These are phyloP conservation scores for Trichechus manatus DNA, from an alignment of 2,113 vertebrate genomes.

Conservation along the genomic window DNA sequence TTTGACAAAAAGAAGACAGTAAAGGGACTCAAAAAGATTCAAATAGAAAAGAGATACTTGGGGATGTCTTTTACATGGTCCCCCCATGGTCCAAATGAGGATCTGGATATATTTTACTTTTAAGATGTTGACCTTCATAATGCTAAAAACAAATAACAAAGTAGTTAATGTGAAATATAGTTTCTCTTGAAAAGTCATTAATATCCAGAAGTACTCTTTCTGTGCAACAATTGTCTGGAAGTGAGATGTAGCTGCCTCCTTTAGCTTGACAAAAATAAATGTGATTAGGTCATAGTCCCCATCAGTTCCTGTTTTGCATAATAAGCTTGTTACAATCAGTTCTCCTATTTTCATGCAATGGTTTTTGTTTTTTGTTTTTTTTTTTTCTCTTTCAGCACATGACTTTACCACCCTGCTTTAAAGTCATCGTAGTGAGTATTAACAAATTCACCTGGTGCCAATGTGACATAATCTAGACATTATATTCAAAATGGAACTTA, in stretches of 20 bases:
- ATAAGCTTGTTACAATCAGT: not conserved
- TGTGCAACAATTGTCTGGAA: not conserved
- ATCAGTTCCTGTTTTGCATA: not conserved
- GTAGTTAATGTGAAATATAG: not conserved
- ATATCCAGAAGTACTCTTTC: not conserved
- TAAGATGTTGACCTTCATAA: not conserved
- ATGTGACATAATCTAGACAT: not conserved
- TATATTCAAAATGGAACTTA: not conserved
- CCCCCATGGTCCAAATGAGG: not conserved
- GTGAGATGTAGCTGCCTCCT: not conserved
- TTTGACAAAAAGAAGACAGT: not conserved
- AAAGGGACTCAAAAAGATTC: not conserved
- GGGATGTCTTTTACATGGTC: not conserved
- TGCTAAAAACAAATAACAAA: not conserved
- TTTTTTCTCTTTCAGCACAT: not conserved
- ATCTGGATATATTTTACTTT: not conserved
- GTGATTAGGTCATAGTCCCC: not conserved
- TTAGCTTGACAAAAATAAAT: not conserved
- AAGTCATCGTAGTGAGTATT: not conserved
- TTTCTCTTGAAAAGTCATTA: not conserved
- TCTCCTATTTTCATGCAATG: not conserved
- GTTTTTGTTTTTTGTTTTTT: too few species aligned
- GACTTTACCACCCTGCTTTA: not conserved
- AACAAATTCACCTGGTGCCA: not conserved
- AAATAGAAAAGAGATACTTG: not conserved